A percentile compares a stretch with the other conserved stretches of the same genome.
These are phyloP conservation scores for Athene noctua DNA, from an alignment of 2,113 vertebrate genomes.

Conservation along the genomic window DNA sequence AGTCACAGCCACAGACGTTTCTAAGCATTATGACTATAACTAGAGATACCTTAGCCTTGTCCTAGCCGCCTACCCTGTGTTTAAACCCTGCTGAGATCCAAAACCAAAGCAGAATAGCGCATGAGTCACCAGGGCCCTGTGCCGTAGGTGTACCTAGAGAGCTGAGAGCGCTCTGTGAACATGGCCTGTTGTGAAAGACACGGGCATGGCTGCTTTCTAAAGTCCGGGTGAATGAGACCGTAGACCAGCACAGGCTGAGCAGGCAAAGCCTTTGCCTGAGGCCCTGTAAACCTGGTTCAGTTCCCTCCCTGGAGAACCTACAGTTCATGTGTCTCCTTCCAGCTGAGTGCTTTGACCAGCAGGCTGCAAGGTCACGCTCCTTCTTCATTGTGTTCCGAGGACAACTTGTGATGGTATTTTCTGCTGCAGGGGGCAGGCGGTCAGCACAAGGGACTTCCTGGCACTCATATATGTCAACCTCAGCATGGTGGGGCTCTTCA, in stretches of 20 bases:
- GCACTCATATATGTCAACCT: not conserved
- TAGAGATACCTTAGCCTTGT: conserved; percentile 20
- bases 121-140: not conserved
- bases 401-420: not conserved
- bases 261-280: not conserved
- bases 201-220: not conserved
- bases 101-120: not conserved
- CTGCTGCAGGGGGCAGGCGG: not conserved
- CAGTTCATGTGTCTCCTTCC: not conserved
- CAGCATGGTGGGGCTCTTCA: fast-evolving
- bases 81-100: conserved; percentile 24
- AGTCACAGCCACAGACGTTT: not conserved
- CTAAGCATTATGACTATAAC: not conserved
- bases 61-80: not conserved
- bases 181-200: not conserved
- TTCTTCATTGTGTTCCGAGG: fast-evolving
- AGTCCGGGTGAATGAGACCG: not conserved
- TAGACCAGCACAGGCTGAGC: not conserved
- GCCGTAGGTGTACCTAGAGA: not conserved
- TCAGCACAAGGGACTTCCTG: not conserved
- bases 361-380: not conserved
- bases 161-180: not conserved
- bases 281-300: not conserved
- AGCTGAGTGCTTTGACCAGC: not conserved
- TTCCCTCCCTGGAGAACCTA: not conserved